Evolutionary conservation across 2,797 vertebrate species (phyloP), one percentile per base, ranked within the genome.

Genomic region (Naso thynnoides): DNA sequence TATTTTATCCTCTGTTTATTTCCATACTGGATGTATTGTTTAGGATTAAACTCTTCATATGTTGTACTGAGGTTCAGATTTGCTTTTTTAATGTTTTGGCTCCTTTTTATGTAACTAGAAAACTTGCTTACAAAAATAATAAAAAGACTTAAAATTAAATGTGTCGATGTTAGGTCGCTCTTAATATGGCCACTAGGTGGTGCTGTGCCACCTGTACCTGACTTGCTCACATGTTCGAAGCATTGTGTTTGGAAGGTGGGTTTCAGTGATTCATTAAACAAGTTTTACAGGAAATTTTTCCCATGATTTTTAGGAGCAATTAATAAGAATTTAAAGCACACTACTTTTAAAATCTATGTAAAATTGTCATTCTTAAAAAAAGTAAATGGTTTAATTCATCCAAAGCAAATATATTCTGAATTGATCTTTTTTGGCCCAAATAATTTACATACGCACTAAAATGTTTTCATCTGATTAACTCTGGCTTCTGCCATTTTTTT

Each of bases 11-110:
- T 69, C 54, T 57, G 15, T 52, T 62, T 10, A 23, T 75, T 69
- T 78, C 24, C 48, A 52, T 7, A 24, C 36, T 79, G 70, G 66
- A 68, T 63, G 2, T 33, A 16, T 74, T 60, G 50, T 87, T 80
- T 74, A 69, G 60, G 24, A 84, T 83, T 60, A 41, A 85, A 62
- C 79, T 48, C 26, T 27, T 88, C 68, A 93, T 95, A 94, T 95
- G 95, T 94, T 87, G 23, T 64, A 52, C 44, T 49, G 65, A 68
- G 73, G 73, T 87, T 82, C 65, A 78, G 29, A 54, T 72, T 47
- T 71, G 56, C 33, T 68, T 90, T 88, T 81, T 41, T 80, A 69
- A 82, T 86, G 69, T 84, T 65, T 84, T 56, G 38, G 57, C 82
- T 79, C 14, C 29, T 84, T 91, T 89, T 91, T 89, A 89, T 78